These are phyloP conservation scores for Eristalis arbustorum DNA, from an alignment of 2,888 invertebrate genomes.

Conservation along the genomic window DNA sequence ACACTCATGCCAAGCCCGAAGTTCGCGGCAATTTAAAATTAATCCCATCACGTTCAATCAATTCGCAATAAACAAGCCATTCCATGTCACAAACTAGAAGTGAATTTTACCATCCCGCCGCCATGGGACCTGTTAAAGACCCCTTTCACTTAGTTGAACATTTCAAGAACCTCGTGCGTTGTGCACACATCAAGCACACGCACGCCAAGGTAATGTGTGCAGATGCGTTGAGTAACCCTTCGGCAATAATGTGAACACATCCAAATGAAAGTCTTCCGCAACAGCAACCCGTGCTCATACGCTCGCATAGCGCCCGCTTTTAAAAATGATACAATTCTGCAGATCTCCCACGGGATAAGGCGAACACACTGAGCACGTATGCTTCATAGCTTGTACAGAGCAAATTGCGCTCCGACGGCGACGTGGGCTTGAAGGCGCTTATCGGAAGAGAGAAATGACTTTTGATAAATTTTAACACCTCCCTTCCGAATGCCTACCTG, in stretches of 20 bases:
- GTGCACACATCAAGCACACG: not conserved
- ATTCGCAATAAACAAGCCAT: not conserved
- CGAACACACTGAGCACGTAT: not conserved
- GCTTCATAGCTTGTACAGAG: not conserved
- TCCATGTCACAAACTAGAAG: not conserved
- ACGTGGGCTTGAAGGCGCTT: not conserved
- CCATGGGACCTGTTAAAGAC: not conserved
- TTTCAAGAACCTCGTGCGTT: not conserved
- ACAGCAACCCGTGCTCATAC: not conserved
- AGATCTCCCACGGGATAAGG: not conserved
- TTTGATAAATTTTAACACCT: slow-evolving; percentile 38
- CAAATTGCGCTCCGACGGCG: not conserved
- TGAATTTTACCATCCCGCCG: not conserved
- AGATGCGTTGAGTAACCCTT: not conserved
- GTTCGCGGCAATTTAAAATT: not conserved
- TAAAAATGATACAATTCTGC: not conserved
- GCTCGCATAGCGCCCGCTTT: not conserved
- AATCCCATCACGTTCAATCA: not conserved
- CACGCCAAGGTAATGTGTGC: not conserved
- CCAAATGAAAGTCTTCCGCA: not conserved
- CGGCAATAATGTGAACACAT: not conserved
- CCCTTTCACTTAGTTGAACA: not conserved
- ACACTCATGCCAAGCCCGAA: too few relatives aligned
- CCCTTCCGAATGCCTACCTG: not conserved
- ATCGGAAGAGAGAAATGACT: slow-evolving; percentile 19